phyloP scores from a whole-genome alignment of 2,113 vertebrate species.

The Rhegmatorhina hoffmannsi region DNA sequence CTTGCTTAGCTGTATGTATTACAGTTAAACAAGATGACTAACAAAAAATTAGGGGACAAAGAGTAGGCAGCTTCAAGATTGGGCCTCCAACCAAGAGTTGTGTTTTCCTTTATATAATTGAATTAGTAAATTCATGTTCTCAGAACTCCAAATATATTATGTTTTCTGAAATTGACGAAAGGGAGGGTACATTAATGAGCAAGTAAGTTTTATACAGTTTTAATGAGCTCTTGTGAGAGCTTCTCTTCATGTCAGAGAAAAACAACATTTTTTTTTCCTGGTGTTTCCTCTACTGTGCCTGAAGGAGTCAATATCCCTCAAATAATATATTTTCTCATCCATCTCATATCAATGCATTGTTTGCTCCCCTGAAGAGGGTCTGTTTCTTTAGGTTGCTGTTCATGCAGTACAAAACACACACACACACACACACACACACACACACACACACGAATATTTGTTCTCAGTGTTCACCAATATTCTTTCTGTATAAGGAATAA shows the following conservation, averaged over 20 bases:
- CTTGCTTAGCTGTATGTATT: background rate
- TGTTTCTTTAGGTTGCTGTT: background rate
- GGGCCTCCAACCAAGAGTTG: background rate
- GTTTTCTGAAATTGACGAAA: background rate
- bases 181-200: background rate
- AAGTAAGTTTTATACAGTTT: background rate
- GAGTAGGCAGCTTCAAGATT: background rate
- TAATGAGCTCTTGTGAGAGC: background rate
- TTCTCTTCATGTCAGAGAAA: background rate
- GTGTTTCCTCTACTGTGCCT: background rate
- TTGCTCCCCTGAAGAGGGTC: background rate
- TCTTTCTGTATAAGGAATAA: background rate
- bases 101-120: background rate
- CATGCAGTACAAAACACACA: background rate
- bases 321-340: background rate
- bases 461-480: background rate
- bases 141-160: background rate
- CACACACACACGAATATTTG: background rate
- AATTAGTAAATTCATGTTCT: background rate
- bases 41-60: background rate
- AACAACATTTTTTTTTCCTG: fast-evolving
- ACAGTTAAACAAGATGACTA: background rate
- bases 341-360: background rate
- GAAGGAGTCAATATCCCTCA: background rate
- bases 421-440: too few relatives aligned